These are phyloP conservation scores for Tarsius wallacei DNA, from an alignment of 2,797 vertebrate genomes.

Conservation along the genomic window DNA sequence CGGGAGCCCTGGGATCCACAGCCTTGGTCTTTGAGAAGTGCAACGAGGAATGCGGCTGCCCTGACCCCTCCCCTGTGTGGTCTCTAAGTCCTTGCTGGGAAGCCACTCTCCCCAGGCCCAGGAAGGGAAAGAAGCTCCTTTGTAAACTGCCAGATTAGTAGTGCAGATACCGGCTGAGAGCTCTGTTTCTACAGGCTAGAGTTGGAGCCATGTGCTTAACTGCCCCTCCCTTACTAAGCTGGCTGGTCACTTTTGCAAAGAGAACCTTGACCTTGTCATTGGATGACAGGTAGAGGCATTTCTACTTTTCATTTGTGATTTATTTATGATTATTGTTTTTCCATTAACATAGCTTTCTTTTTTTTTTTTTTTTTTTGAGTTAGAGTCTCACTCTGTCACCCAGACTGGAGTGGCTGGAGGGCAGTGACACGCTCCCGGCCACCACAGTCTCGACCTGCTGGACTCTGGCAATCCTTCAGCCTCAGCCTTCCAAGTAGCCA, in stretches of 20 bases:
- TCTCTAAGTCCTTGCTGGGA: background rate
- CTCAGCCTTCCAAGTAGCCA: no score
- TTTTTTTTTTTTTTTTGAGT: no score
- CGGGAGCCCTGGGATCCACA: background rate
- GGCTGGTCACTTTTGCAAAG: background rate
- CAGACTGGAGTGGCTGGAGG: no score
- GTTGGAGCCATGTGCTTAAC: background rate
- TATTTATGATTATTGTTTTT: constrained; percentile 22
- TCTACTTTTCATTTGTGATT: constrained; percentile 18
- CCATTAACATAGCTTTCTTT: constrained; percentile 8
- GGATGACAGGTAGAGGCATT: background rate
- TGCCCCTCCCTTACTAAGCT: no score
- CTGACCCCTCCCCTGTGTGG: background rate
- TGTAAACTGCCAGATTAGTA: background rate
- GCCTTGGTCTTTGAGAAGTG: background rate
- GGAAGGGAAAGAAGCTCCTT: background rate
- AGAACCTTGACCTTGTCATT: background rate
- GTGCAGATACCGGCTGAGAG: background rate
- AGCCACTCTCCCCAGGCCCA: background rate
- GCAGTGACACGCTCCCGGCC: no score
- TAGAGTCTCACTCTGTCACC: no score
- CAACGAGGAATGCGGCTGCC: background rate
- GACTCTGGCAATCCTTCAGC: no score
- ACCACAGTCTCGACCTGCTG: no score
- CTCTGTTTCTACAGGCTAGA: background rate